Evolutionary conservation across 1,140 invertebrate genomes (phyloP).

Genomic region (Laupala kohalensis): DNA sequence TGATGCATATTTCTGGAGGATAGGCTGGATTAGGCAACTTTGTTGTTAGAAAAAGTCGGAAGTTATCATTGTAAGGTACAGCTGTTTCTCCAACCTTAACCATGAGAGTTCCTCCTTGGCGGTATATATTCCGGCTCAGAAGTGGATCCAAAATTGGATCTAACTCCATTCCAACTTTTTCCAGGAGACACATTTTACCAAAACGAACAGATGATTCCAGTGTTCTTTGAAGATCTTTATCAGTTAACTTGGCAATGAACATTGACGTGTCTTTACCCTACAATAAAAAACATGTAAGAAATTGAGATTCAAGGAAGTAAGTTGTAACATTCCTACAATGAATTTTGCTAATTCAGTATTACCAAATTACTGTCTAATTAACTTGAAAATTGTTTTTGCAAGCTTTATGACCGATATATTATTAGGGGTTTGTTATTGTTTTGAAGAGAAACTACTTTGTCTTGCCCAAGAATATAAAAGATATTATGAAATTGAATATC

Average conservation of each 20-base stretch:
- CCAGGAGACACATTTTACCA: slow-evolving; percentile 48
- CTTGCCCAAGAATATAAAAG: too few species aligned
- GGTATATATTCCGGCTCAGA: slow-evolving; percentile 32
- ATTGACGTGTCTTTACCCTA: slow-evolving; percentile 43
- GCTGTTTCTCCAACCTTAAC: slow-evolving; percentile 43
- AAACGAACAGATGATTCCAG: slow-evolving; percentile 61
- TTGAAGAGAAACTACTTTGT: too few species aligned
- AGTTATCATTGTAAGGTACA: slow-evolving; percentile 46
- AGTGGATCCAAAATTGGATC: slow-evolving; percentile 52
- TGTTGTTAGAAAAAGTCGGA: slow-evolving; percentile 55
- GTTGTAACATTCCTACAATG: too few species aligned
- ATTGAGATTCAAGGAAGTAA: too few species aligned
- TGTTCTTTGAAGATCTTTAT: slow-evolving; percentile 50
- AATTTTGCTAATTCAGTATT: too few species aligned
- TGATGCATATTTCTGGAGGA: slow-evolving; percentile 49
- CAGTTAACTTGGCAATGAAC: slow-evolving; percentile 44
- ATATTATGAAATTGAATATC: too few species aligned
- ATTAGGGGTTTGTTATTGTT: too few species aligned
- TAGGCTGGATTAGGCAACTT: slow-evolving; percentile 59
- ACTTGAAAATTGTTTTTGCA: too few species aligned
- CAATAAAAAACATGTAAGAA: too few species aligned
- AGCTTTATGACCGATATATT: too few species aligned
- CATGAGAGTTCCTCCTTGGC: slow-evolving; percentile 2
- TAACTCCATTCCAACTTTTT: slow-evolving; percentile 45
- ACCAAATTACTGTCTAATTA: too few species aligned